A percentile compares a stretch with the other conserved stretches of the same genome.
These are phyloP conservation scores for Drosophila kambysellisi DNA, from an alignment of 2,888 invertebrate genomes.

Conservation along the genomic window DNA sequence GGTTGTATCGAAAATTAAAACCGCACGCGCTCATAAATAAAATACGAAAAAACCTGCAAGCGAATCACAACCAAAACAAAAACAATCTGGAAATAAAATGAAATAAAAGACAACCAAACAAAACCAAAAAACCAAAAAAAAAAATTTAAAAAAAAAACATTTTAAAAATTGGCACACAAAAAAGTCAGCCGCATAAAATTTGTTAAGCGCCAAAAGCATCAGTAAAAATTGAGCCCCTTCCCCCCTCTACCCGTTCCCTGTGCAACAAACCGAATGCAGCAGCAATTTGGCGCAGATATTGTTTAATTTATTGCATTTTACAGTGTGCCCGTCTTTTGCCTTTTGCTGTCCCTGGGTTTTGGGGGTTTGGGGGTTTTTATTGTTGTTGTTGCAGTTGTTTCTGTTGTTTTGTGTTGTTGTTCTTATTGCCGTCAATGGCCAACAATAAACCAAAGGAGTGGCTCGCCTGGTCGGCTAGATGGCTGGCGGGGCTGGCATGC, in stretches of 20 bases:
- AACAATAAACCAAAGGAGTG: constrained; percentile 78
- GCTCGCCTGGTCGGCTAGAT: constrained; percentile 61
- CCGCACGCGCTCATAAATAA: constrained; percentile 63
- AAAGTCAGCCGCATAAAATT: constrained; percentile 69
- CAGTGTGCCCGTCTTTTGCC: constrained; percentile 67
- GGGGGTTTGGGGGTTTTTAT: constrained; percentile 14
- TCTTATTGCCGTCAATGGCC: constrained; percentile 65
- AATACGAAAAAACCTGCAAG: constrained; percentile 49
- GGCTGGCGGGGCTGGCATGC: constrained; percentile 38
- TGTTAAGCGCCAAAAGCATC: constrained; percentile 76
- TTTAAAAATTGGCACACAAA: constrained; percentile 58
- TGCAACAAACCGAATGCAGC: constrained; percentile 67
- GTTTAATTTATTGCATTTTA: constrained; percentile 81
- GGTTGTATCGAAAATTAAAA: constrained; percentile 51
- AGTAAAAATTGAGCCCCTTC: constrained; percentile 53
- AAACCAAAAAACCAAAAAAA: constrained; percentile 1
- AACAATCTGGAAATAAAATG: constrained; percentile 11
- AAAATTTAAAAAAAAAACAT: constrained; percentile 33
- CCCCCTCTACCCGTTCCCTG: background rate
- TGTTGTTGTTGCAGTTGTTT: constrained; percentile 33
- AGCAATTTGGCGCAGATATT: constrained; percentile 80
- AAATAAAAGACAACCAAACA: constrained; percentile 13
- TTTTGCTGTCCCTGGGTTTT: constrained; percentile 45
- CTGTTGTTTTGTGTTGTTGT: constrained; percentile 31
- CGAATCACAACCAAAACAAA: constrained; percentile 30